Base-by-base conservation (phyloP, 2,113 vertebrate species). In the Carassius gibelio region DNA sequence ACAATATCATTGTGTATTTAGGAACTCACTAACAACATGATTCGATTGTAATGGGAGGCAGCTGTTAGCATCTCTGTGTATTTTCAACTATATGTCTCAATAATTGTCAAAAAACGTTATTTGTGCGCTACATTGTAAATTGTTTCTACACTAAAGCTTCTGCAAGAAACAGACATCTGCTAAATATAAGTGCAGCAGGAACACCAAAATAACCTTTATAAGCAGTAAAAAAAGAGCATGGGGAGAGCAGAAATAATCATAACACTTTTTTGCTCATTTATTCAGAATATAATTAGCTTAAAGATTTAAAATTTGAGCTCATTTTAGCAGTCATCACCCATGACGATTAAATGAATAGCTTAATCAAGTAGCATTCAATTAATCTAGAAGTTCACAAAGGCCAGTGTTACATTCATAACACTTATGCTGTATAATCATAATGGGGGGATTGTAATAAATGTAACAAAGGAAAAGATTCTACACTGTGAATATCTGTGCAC, bases 321-420 rank as follows among this genome's bases (percentile, higher is more conserved):
- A 74, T 74, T 74, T 71, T 74, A 74, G 11, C n/a, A 50, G n/a
- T 50, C 71, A 45, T 75, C 71, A 75, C 71, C 42, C 71, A 50
- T 50, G 38, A 75, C 0, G n/a, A 75, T 75, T 75, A 75, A 75
- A 50, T 75, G 11, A 45, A 75, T 75, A 50, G 50, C 71, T 75
- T 75, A n/a, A 75, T 75, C n/a, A 75, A 48, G 42, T 50, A 75
- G 71, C 71, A 75, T 75, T 26, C 71, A 75, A 75, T 75, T 75
- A 26, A 48, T 75, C 42, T 75, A 15, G n/a, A 48, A 50, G 42
- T 48, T 50, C 71, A 75, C 5, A 48, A 50, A 72, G 10, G 38
- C 9, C 38, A 45, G 42, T 50, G 11, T 23, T 75, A 50, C 71
- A 75, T n/a, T 26, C 42, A 50, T 48, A 14, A 23, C 21, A 23